Conservation (phyloP, 2,113 vertebrate species). For the Nyctereutes procyonoides region DNA sequence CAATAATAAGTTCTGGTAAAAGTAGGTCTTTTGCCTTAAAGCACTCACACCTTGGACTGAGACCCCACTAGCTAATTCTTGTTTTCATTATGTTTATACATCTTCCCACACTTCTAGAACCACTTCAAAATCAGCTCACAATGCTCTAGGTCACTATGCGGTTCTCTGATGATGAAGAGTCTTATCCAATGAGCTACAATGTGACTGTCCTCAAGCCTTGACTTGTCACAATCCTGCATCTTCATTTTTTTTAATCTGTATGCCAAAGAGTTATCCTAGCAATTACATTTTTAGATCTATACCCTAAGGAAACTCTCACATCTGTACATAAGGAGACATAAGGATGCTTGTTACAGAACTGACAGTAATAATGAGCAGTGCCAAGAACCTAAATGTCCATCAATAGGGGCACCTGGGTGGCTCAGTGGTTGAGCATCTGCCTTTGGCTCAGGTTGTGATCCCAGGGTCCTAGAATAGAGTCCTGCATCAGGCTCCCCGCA, state of each 20-base stretch:
- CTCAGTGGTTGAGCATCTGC: too few relatives aligned
- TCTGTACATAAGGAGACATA: background rate
- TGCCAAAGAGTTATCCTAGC: background rate
- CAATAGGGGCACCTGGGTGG: background rate
- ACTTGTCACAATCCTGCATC: background rate
- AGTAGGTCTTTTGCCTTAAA: background rate
- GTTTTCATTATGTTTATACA: background rate
- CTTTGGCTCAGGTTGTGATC: too few relatives aligned
- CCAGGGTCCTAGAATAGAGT: too few relatives aligned
- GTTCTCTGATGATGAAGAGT: background rate
- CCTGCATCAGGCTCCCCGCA: too few relatives aligned
- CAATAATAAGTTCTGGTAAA: background rate
- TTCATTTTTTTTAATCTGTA: slow-evolving; percentile 50
- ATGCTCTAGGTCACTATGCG: background rate
- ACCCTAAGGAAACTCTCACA: background rate
- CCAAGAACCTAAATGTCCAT: background rate
- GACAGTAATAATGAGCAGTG: background rate
- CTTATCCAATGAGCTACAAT: background rate
- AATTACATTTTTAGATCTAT: slow-evolving; percentile 28
- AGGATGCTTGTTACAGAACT: background rate
- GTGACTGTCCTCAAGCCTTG: background rate
- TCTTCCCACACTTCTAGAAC: background rate
- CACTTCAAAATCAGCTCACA: background rate
- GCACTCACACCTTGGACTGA: background rate
- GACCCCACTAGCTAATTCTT: background rate